Conservation (phyloP, 2,888 invertebrate species). For the Encarsia formosa region DNA sequence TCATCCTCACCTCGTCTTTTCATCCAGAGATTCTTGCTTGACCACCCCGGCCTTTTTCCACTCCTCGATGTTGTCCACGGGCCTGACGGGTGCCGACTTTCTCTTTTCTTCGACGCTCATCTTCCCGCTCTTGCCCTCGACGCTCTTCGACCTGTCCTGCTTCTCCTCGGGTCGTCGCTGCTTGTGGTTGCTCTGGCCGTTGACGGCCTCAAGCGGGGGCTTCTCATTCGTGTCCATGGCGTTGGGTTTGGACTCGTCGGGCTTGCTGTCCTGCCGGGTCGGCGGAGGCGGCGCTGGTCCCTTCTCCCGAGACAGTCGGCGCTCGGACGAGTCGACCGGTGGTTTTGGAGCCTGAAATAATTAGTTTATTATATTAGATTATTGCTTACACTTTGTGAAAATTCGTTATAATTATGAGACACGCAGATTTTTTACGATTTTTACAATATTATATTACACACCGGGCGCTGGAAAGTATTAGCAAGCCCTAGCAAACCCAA, state of each 20-base stretch:
- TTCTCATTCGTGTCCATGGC: not conserved
- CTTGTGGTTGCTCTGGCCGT: slow-evolving; percentile 30
- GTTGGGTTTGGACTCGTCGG: slow-evolving; percentile 27
- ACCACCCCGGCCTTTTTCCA: slow-evolving; percentile 38
- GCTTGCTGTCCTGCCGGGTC: slow-evolving; percentile 38
- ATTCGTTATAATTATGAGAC: not conserved
- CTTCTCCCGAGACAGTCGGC: slow-evolving; percentile 64
- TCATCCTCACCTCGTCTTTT: slow-evolving; percentile 39
- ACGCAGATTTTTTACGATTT: not conserved
- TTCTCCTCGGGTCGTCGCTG: slow-evolving; percentile 29
- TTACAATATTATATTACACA: too few relatives aligned
- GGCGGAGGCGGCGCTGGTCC: slow-evolving; percentile 77
- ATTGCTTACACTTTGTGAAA: not conserved
- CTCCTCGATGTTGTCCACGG: slow-evolving; percentile 36
- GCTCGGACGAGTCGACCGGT: slow-evolving; percentile 45
- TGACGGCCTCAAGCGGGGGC: slow-evolving; percentile 5
- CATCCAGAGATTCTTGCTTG: slow-evolving; percentile 43
- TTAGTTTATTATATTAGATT: not conserved
- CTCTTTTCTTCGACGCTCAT: slow-evolving; percentile 42
- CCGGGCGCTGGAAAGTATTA: too few relatives aligned
- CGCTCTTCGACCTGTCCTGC: slow-evolving; percentile 35
- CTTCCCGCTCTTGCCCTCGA: slow-evolving; percentile 32
- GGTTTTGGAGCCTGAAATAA: slow-evolving; percentile 64
- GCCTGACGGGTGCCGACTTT: slow-evolving; percentile 45
- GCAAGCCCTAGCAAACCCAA: too few relatives aligned